These are phyloP conservation scores for Gobius niger DNA, from an alignment of 2,113 vertebrate species.

Conservation along the genomic window DNA sequence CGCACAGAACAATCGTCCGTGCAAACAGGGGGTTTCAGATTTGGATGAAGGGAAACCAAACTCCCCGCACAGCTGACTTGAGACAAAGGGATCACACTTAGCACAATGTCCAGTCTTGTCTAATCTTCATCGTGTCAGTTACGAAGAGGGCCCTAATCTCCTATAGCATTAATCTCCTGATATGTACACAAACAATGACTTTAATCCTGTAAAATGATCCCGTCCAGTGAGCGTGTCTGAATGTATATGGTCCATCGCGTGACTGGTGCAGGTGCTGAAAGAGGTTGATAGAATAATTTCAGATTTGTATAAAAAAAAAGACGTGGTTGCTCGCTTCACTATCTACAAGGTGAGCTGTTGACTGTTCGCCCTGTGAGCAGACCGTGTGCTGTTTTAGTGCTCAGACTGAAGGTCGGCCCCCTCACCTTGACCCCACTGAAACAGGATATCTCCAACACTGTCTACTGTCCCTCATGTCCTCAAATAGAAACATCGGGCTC, in stretches of 20 bases:
- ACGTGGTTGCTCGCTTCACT: not conserved
- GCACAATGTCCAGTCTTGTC: constrained; percentile 2
- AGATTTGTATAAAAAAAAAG: not conserved
- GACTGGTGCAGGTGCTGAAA: constrained; percentile 20
- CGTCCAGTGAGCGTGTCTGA: not conserved
- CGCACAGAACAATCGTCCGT: constrained; percentile 3
- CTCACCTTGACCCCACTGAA: constrained; percentile 68
- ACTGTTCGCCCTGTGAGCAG: constrained; percentile 37
- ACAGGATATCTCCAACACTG: constrained; percentile 63
- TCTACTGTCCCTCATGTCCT: constrained; percentile 60
- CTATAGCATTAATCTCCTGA: not conserved
- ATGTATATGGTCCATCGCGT: not conserved
- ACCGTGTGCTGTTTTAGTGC: constrained; percentile 57
- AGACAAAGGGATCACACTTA: constrained; percentile 47
- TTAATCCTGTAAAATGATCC: constrained; percentile 23
- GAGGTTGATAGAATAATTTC: not conserved
- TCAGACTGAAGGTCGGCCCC: constrained; percentile 59
- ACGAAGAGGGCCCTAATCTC: not conserved
- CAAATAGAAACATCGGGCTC: constrained; percentile 60
- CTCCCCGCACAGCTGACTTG: constrained; percentile 60
- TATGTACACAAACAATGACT: constrained; percentile 18
- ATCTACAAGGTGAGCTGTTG: constrained; percentile 13
- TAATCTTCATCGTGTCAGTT: constrained; percentile 4
- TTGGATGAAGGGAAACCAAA: constrained; percentile 67
- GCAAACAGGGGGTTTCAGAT: constrained; percentile 61